Conservation (phyloP, 2,888 invertebrate genomes). For the Lasioglossum malachurum region DNA sequence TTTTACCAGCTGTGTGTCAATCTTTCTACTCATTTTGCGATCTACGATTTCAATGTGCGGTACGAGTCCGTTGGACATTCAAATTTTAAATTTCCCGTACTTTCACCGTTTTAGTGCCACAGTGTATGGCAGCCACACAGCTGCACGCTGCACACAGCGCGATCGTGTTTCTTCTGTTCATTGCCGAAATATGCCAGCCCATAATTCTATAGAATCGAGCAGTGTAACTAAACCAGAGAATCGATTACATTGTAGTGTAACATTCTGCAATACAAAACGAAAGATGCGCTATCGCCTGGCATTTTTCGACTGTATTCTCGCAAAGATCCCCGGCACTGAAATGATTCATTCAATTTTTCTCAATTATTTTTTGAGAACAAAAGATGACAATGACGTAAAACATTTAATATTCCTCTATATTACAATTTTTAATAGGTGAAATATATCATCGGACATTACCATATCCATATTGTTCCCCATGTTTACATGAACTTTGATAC, state of each 20-base stretch:
- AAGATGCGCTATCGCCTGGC: not conserved
- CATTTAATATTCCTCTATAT: not conserved
- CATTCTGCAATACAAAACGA: not conserved
- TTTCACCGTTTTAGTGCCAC: not conserved
- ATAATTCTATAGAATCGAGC: not conserved
- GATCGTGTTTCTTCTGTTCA: not conserved
- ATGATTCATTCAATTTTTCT: not conserved
- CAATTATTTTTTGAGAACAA: not conserved
- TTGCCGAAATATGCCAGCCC: not conserved
- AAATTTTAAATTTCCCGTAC: not conserved
- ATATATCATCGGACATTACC: not conserved
- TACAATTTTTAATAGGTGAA: not conserved
- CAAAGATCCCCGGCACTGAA: not conserved
- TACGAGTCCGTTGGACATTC: not conserved
- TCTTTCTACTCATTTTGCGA: not conserved
- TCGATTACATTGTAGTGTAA: not conserved
- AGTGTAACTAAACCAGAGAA: not conserved
- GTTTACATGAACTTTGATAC: conserved; percentile 23
- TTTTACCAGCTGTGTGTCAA: not conserved
- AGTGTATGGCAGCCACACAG: too few species aligned
- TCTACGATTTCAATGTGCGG: not conserved
- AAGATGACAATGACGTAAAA: not conserved
- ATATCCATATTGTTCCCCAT: not conserved
- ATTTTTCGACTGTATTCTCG: not conserved
- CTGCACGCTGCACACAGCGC: not conserved